These are phyloP conservation scores for Lonchura striata DNA, from an alignment of 2,113 vertebrate genomes.

Conservation along the genomic window DNA sequence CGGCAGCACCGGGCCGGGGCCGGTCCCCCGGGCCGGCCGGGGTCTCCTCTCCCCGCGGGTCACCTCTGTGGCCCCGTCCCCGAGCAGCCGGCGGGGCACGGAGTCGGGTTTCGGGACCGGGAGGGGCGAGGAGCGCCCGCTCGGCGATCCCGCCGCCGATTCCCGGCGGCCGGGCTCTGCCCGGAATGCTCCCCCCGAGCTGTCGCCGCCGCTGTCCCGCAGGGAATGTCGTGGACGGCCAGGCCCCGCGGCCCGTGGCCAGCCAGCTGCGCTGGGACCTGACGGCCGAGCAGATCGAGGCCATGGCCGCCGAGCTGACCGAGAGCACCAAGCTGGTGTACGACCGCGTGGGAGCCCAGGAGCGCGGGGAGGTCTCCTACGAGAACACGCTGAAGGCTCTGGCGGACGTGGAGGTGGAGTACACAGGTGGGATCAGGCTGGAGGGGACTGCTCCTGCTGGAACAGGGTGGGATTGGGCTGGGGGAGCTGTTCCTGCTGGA, in stretches of 20 bases:
- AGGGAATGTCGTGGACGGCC: conserved; percentile 76
- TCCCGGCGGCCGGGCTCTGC: not conserved
- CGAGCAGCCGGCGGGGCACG: not conserved
- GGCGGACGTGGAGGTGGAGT: conserved; percentile 90
- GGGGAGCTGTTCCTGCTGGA: too few species aligned
- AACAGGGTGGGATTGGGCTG: too few species aligned
- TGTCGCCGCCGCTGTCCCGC: not conserved
- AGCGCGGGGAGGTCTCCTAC: conserved; percentile 75
- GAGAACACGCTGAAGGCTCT: conserved; percentile 89
- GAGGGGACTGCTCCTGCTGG: too few species aligned
- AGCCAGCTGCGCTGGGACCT: conserved; percentile 89
- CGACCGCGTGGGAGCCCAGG: conserved; percentile 83
- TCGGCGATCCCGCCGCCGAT: fast-evolving
- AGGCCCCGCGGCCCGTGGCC: not conserved
- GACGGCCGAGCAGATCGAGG: conserved; percentile 79
- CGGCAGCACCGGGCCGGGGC: not conserved
- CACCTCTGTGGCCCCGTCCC: not conserved
- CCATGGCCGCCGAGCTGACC: conserved; percentile 79
- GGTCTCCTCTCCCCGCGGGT: fast-evolving
- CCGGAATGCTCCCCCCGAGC: fast-evolving
- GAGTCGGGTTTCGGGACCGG: not conserved
- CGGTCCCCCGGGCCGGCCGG: fast-evolving
- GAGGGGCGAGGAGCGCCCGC: not conserved
- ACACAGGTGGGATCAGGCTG: too few species aligned
- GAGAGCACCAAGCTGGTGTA: conserved; percentile 86